A percentile compares a stretch with the other conserved stretches of the same genome.
phyloP scores from a whole-genome alignment of 1,140 invertebrate species.

The Carposina sasakii region DNA sequence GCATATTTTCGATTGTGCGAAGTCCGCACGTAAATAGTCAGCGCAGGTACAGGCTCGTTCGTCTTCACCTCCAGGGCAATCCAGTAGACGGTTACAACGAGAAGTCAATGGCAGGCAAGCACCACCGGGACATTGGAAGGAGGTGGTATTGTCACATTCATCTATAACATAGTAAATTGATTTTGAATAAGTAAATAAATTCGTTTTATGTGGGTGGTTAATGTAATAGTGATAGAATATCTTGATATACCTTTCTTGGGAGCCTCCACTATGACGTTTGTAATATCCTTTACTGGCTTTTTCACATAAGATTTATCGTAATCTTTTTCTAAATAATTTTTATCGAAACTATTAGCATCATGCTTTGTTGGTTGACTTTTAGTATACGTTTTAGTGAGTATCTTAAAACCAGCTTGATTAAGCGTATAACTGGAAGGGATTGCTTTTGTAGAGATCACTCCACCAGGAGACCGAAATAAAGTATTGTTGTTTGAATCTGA shows the following conservation, averaged over 20 bases:
- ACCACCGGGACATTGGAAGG: conserved; percentile 75
- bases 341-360: conserved; percentile 56
- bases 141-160: conserved; percentile 67
- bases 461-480: conserved; percentile 59
- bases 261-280: conserved; percentile 5
- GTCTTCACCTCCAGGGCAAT: conserved; percentile 82
- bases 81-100: conserved; percentile 82
- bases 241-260: conserved; percentile 27
- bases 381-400: conserved; percentile 78
- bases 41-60: conserved; percentile 84
- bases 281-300: conserved; percentile 39
- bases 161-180: conserved; percentile 37
- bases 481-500: conserved; percentile 64
- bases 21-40: conserved; percentile 81
- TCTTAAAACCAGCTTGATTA: conserved; percentile 77
- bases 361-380: conserved; percentile 69
- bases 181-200: no score
- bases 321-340: conserved; percentile 47
- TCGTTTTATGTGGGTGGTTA: no score
- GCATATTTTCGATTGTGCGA: conserved; percentile 83
- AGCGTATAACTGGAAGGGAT: conserved; percentile 73
- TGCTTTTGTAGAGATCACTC: conserved; percentile 74
- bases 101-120: conserved; percentile 79
- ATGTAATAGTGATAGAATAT: no score
- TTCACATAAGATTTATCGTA: conserved; percentile 41